Evolutionary conservation across 2,888 invertebrate species (phyloP).

Genomic region (Lysandra bellargus): DNA sequence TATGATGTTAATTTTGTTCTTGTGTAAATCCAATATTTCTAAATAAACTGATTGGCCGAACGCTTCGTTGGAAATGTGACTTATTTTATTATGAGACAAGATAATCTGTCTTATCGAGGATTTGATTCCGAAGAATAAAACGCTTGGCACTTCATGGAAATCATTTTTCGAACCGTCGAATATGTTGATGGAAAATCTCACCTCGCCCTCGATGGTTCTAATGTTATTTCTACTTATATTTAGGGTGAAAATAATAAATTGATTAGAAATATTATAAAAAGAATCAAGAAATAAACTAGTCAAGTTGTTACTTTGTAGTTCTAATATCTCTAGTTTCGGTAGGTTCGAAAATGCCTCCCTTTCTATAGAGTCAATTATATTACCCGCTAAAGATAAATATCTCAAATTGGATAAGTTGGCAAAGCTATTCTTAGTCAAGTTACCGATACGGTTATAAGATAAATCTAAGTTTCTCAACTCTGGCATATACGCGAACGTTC

Average conservation of each 20-base stretch:
- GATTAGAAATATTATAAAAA: conserved; percentile 85
- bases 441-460: conserved; percentile 87
- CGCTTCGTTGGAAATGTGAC: conserved; percentile 85
- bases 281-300: conserved; percentile 84
- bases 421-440: conserved; percentile 86
- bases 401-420: conserved; percentile 88
- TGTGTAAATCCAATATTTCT: conserved; percentile 86
- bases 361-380: conserved; percentile 87
- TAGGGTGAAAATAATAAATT: conserved; percentile 84
- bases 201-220: conserved; percentile 68
- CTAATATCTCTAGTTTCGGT: conserved; percentile 87
- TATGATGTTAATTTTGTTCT: conserved; percentile 86
- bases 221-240: conserved; percentile 88
- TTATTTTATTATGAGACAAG: conserved; percentile 87
- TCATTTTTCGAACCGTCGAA: conserved; percentile 87
- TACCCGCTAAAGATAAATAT: conserved; percentile 91
- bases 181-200: conserved; percentile 82
- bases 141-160: conserved; percentile 83
- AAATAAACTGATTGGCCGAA: conserved; percentile 86
- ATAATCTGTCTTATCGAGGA: conserved; percentile 84
- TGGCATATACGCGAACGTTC: conserved; percentile 86
- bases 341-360: conserved; percentile 87
- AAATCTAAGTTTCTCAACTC: conserved; percentile 89
- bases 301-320: conserved; percentile 89
- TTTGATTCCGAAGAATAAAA: conserved; percentile 83